Conservation (phyloP, 2,888 invertebrate species). For the Callyntrura guangdongensis region DNA sequence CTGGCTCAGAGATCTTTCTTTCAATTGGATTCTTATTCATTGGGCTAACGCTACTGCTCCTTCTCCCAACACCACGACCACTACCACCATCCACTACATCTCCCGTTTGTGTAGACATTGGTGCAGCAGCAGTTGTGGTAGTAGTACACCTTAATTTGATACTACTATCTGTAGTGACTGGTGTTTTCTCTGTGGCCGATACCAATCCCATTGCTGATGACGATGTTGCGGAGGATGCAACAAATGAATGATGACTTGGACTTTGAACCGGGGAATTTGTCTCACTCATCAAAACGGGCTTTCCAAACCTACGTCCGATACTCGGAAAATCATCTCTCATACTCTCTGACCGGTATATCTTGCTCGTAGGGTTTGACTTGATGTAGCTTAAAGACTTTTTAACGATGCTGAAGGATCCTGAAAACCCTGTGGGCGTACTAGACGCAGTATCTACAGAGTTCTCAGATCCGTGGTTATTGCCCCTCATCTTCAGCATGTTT, state of each 20-base stretch:
- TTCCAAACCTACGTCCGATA: constrained; percentile 78
- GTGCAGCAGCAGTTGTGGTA: background rate
- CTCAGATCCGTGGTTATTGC: constrained; percentile 63
- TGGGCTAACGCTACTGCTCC: constrained; percentile 66
- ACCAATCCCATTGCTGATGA: constrained; percentile 5
- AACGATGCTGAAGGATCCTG: constrained; percentile 78
- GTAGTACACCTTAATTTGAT: constrained; percentile 44
- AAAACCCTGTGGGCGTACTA: constrained; percentile 59
- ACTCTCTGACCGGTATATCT: constrained; percentile 85
- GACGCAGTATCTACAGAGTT: constrained; percentile 59
- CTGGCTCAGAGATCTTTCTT: constrained; percentile 82
- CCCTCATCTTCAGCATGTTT: constrained; percentile 87
- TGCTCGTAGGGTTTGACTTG: constrained; percentile 85
- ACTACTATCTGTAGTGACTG: constrained; percentile 3
- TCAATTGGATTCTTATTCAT: constrained; percentile 72
- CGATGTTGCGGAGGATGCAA: constrained; percentile 63
- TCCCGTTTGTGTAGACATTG: constrained; percentile 14
- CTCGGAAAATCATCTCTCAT: constrained; percentile 80
- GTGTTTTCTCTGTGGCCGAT: background rate
- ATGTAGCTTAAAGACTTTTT: constrained; percentile 83
- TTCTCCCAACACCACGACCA: constrained; percentile 25
- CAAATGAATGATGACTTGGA: constrained; percentile 65
- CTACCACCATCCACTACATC: constrained; percentile 69
- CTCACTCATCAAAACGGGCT: constrained; percentile 78
- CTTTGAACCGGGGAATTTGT: constrained; percentile 73